Percentiles rank a stretch among this genome's conserved stretches.
phyloP scores from a whole-genome alignment of 2,797 vertebrate genomes.

The Gymnocypris eckloni region DNA sequence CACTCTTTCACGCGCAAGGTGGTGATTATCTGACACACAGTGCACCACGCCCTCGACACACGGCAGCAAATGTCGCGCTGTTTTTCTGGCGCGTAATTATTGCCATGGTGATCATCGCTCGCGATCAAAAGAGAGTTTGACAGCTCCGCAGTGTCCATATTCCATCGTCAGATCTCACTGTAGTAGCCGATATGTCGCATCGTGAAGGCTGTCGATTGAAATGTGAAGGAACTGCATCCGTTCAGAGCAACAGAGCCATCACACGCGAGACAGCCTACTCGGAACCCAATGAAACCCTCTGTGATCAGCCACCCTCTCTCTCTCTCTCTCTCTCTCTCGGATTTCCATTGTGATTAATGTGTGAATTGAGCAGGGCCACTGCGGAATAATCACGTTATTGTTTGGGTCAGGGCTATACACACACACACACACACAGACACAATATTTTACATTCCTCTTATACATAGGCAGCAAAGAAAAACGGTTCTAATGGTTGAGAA shows the following conservation, averaged over 20 bases:
- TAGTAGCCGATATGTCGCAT: not conserved
- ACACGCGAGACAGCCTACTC: constrained; percentile 29
- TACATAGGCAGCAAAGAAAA: not conserved
- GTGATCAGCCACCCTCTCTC: constrained; percentile 34
- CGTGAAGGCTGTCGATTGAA: not conserved
- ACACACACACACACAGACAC: not conserved
- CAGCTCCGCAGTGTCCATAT: constrained; percentile 19
- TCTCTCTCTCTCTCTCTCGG: constrained; percentile 47
- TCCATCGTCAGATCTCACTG: not conserved
- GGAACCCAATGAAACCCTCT: constrained; percentile 30
- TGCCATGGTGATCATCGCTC: constrained; percentile 54
- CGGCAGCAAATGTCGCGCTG: constrained; percentile 44
- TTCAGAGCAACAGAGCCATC: constrained; percentile 13
- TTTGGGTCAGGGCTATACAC: not conserved
- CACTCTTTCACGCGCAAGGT: not conserved
- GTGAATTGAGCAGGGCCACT: constrained; percentile 33
- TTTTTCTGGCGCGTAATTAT: constrained; percentile 51
- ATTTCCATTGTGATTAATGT: constrained; percentile 48
- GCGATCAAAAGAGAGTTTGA: constrained; percentile 32
- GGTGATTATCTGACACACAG: constrained; percentile 29
- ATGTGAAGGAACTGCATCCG: not conserved
- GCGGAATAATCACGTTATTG: constrained; percentile 38
- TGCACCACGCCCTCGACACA: constrained; percentile 36
- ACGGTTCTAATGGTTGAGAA: not conserved
- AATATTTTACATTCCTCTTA: not conserved